Evolutionary conservation across 2,113 vertebrate genomes (phyloP).

Genomic region (Dipodomys ordii): DNA sequence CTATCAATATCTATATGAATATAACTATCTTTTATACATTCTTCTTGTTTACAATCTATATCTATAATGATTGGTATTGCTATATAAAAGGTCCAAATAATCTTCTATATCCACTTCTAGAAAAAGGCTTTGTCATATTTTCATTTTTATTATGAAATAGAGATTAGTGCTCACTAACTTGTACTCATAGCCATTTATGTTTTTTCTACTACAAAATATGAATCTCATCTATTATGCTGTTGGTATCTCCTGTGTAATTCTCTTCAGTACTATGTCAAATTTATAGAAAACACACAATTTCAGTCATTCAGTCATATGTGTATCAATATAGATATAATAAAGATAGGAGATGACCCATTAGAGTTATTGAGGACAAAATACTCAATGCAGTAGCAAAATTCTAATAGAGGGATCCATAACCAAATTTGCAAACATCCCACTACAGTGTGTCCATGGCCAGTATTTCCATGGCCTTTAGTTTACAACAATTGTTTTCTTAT

Average conservation of each 20-base stretch:
- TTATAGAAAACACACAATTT: not conserved
- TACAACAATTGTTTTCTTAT: slow-evolving; percentile 4
- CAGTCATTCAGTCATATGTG: not conserved
- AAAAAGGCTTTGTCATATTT: slow-evolving; percentile 78
- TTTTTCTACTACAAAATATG: not conserved
- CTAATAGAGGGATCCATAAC: not conserved
- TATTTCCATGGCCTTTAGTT: not conserved
- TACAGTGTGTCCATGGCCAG: not conserved
- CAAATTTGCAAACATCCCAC: slow-evolving; percentile 17
- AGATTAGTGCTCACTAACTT: not conserved
- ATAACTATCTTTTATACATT: not conserved
- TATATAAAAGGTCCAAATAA: slow-evolving; percentile 65
- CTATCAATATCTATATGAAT: too few relatives aligned
- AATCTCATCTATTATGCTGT: not conserved
- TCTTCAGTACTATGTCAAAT: not conserved
- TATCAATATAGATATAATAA: too few relatives aligned
- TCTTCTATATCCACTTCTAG: slow-evolving; percentile 29
- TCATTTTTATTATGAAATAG: slow-evolving; percentile 62
- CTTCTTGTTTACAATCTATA: not conserved
- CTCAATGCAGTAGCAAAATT: not conserved
- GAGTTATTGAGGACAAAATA: not conserved
- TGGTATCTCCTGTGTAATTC: not conserved
- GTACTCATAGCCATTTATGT: not conserved
- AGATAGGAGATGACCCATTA: not conserved
- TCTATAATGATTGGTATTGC: too few relatives aligned